Conservation (phyloP, 2,888 invertebrate genomes). For the Kryphioiulus occultus region DNA sequence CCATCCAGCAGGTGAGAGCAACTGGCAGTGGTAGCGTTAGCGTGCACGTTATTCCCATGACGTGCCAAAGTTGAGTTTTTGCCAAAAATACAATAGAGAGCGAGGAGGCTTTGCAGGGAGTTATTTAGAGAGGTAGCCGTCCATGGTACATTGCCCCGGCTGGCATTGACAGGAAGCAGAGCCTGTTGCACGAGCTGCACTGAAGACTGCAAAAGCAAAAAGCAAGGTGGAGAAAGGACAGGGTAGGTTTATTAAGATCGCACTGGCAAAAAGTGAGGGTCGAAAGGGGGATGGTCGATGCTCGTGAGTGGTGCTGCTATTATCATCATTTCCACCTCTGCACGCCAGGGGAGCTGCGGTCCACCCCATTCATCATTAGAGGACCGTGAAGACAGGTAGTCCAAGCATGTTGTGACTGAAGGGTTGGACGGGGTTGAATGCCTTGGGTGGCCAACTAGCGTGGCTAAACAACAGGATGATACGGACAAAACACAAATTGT, state of each 20-base stretch:
- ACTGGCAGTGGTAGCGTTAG: no score
- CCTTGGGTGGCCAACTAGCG: slow-evolving; percentile 1
- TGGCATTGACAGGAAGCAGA: no score
- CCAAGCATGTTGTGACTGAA: neutral
- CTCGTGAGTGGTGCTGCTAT: neutral
- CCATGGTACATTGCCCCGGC: no score
- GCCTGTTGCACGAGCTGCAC: no score
- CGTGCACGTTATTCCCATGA: no score
- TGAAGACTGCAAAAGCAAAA: no score
- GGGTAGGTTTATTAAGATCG: neutral
- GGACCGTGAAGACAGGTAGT: slow-evolving; percentile 23
- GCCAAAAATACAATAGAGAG: no score
- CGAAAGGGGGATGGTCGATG: neutral
- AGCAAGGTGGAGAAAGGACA: no score
- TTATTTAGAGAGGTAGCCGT: no score
- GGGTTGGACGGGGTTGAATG: neutral
- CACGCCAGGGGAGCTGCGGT: neutral
- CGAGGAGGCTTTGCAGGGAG: no score
- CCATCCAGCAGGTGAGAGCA: no score
- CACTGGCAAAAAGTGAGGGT: neutral
- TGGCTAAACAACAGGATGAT: neutral
- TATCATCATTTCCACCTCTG: slow-evolving; percentile 8
- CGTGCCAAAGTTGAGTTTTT: no score
- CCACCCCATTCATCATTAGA: neutral
- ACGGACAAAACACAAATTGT: neutral